A percentile compares a stretch with the other conserved stretches of the same genome.
Evolutionary conservation across 1,140 invertebrate genomes (phyloP).

Genomic region (Psilanteris sp.): DNA sequence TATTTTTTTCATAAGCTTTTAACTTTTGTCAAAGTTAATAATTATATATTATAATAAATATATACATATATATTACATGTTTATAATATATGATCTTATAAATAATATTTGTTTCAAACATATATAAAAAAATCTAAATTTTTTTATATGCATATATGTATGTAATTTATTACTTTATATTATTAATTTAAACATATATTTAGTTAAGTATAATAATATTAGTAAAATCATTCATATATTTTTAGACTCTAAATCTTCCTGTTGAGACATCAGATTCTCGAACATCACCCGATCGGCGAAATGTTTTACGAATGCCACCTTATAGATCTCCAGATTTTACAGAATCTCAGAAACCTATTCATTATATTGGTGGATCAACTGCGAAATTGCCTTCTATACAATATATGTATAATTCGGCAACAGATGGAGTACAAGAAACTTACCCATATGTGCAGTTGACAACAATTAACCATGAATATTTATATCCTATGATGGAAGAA

Average conservation of each 20-base stretch:
- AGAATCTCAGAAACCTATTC: conserved; percentile 73
- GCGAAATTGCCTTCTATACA: conserved; percentile 67
- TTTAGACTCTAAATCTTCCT: conserved; percentile 89
- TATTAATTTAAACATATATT: no score
- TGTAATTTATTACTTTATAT: no score
- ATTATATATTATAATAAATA: no score
- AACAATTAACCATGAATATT: conserved; percentile 88
- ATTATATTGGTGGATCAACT: conserved; percentile 67
- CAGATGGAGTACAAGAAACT: conserved; percentile 80
- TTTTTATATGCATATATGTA: no score
- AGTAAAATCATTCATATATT: conserved; percentile 56
- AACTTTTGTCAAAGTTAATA: no score
- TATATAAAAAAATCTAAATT: no score
- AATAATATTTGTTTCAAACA: no score
- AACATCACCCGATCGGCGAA: conserved; percentile 83
- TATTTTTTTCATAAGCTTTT: conserved; percentile 7
- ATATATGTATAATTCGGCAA: conserved; percentile 68
- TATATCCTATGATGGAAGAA: conserved; percentile 88
- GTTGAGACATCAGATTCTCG: conserved; percentile 85
- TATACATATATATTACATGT: no score
- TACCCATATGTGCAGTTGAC: conserved; percentile 94
- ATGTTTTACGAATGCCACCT: conserved; percentile 69
- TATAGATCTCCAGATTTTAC: conserved; percentile 72
- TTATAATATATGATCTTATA: no score
- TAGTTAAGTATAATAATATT: no score